Base-by-base conservation (phyloP, 2,888 invertebrate species). In the Synanthedon formicaeformis region DNA sequence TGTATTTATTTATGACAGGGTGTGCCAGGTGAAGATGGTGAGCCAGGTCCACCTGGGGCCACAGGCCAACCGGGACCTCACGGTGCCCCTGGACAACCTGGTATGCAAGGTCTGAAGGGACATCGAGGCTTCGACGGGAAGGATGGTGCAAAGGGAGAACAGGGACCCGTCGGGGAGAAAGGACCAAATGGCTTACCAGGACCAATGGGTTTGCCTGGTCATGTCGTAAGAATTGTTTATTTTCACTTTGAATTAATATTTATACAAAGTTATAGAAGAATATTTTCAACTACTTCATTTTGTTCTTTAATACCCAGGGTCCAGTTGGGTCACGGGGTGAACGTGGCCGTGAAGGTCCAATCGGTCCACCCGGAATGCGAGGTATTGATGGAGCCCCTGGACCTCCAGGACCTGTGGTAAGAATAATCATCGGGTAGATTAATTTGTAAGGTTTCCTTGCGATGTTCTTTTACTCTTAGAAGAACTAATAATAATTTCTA, bases 61-160 rank as follows among this genome's bases (percentile, higher is more conserved):
- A 73, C 88, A 4, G 95, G 95, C 0, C 91, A 92, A 16, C 81
- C 92, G 1, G 96, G 96, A 1, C 88, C 92, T 0, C 87, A 95
- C 60, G 96, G 96, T 1, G 74, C 91, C 8, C 88, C 90, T 0
- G 90, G 96, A 45, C 86, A 93, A 76, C 94, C 95, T 0, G 95
- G 95, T 1, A 81, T 95, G 4, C 94, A 94, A 2, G 96, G 96
- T 2, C 74, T 91, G 0, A 96, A 96, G 78, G 96, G 96, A 0
- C 95, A 96, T 72, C 89, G 94, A 51, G 96, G 96, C 2, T 94
- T 92, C 63, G 91, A 88, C 50, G 96, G 96, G 16, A 79, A 92
- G 54, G 94, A 95, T 67, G 96, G 96, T 0, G 81, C 90, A 3
- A 96, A 95, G 75, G 96, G 96, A 4, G 95, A 95, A 61, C 92